Percentiles rank a stretch among this genome's conserved stretches.
Evolutionary conservation across 2,113 vertebrate genomes (phyloP).

Genomic region (Forbesichthys agassizii): DNA sequence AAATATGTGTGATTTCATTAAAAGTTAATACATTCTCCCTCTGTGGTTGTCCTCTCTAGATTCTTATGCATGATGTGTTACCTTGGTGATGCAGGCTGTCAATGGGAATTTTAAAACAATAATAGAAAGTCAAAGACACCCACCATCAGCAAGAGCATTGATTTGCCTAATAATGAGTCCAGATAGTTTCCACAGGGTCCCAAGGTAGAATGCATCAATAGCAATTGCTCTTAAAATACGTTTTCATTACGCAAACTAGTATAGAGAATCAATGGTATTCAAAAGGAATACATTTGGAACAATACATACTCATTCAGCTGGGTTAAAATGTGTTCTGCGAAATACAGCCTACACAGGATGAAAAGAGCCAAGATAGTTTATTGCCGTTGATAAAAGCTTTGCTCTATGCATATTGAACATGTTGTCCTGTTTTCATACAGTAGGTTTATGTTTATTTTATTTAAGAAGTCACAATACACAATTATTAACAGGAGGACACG

Average conservation of each 20-base stretch:
- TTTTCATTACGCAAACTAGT: conserved; percentile 29
- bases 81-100: conserved; percentile 27
- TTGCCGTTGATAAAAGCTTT: neutral
- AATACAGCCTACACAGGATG: too few species aligned
- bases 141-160: conserved; percentile 50
- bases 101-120: conserved; percentile 47
- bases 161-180: conserved; percentile 60
- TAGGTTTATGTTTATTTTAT: too few species aligned
- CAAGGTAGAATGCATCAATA: conserved; percentile 45
- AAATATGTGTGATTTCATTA: conserved; percentile 9
- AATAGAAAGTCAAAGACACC: conserved; percentile 54
- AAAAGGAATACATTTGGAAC: neutral
- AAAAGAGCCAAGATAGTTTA: neutral
- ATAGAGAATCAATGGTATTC: conserved; percentile 9
- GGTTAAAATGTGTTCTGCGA: neutral
- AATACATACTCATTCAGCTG: neutral
- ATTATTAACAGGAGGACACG: too few species aligned
- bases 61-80: conserved; percentile 34
- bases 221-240: conserved; percentile 30
- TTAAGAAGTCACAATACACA: too few species aligned
- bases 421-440: too few species aligned
- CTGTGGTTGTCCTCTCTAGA: conserved; percentile 3
- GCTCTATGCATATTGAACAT: too few species aligned
- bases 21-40: conserved; percentile 12
- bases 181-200: conserved; percentile 39